Percentiles rank a stretch among this genome's conserved stretches.
Evolutionary conservation across 2,797 vertebrate genomes (phyloP).

Genomic region (Sylvilagus floridanus): DNA sequence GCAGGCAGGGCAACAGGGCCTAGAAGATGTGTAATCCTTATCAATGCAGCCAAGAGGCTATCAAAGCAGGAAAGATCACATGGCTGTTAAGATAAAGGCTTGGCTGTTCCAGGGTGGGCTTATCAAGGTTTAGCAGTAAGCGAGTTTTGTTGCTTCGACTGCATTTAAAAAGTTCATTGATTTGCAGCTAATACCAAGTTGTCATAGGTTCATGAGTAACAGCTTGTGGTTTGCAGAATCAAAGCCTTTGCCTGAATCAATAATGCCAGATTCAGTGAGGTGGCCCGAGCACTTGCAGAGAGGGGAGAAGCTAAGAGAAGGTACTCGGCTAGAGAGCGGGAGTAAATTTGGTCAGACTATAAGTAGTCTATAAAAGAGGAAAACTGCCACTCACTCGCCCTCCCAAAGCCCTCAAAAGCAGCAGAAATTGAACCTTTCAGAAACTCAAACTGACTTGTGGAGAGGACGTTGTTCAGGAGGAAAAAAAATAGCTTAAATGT

Average conservation of each 20-base stretch:
- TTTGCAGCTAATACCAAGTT: constrained; percentile 90
- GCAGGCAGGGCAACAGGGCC: constrained; percentile 71
- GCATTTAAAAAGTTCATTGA: constrained; percentile 90
- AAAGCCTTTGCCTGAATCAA: constrained; percentile 89
- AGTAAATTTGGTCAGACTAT: not conserved
- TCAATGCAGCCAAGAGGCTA: constrained; percentile 84
- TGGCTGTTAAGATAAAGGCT: constrained; percentile 89
- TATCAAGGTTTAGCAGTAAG: constrained; percentile 87
- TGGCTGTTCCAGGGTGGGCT: constrained; percentile 84
- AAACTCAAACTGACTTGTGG: constrained; percentile 40
- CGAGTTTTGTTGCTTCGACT: constrained; percentile 85
- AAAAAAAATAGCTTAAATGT: constrained; percentile 40
- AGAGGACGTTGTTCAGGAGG: not conserved
- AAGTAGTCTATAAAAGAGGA: not conserved
- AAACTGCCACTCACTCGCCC: not conserved
- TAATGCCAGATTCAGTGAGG: constrained; percentile 85
- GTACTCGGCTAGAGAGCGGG: constrained; percentile 31
- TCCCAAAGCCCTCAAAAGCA: not conserved
- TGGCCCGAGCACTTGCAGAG: constrained; percentile 73
- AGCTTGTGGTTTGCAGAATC: constrained; percentile 87
- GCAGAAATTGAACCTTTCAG: not conserved
- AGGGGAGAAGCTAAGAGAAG: constrained; percentile 56
- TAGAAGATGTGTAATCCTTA: constrained; percentile 85
- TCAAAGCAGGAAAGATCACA: constrained; percentile 87
- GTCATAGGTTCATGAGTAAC: constrained; percentile 90